phyloP scores from a whole-genome alignment of 2,113 vertebrate genomes.

The Notarius lentiginosus region DNA sequence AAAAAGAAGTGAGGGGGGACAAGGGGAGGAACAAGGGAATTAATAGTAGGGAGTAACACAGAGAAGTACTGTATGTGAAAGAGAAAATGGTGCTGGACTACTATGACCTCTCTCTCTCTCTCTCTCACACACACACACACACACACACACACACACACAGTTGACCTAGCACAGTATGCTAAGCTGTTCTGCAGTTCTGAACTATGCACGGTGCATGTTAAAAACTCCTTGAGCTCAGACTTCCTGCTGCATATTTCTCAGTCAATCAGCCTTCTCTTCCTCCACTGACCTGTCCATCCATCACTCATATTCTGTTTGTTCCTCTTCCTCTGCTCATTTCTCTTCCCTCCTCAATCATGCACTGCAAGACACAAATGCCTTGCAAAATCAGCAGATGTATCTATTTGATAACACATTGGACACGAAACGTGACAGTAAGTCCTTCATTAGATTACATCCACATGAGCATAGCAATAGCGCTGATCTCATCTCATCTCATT shows the following conservation, averaged over 20 bases:
- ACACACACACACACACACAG: slow-evolving; percentile 13
- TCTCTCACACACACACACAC: not conserved
- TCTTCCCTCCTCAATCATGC: not conserved
- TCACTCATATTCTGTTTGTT: not conserved
- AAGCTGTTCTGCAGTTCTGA: slow-evolving; percentile 39
- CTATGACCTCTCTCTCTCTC: not conserved
- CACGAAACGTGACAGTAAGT: not conserved
- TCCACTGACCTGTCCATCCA: slow-evolving; percentile 2
- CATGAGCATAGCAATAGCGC: not conserved
- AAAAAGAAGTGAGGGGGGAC: not conserved
- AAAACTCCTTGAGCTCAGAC: slow-evolving; percentile 16
- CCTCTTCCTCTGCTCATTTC: not conserved
- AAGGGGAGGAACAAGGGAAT: not conserved
- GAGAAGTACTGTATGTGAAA: not conserved
- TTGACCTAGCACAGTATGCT: slow-evolving; percentile 14
- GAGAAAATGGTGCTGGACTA: not conserved
- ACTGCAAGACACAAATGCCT: not conserved
- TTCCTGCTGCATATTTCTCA: not conserved
- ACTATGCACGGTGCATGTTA: slow-evolving; percentile 42
- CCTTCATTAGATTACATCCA: not conserved
- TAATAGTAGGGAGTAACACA: slow-evolving; percentile 3
- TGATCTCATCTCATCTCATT: too few relatives aligned
- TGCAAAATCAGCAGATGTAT: not conserved
- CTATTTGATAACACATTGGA: not conserved
- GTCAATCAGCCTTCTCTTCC: not conserved